These are phyloP conservation scores for Drosophila engyochracea DNA, from an alignment of 2,888 invertebrate species.

Conservation along the genomic window DNA sequence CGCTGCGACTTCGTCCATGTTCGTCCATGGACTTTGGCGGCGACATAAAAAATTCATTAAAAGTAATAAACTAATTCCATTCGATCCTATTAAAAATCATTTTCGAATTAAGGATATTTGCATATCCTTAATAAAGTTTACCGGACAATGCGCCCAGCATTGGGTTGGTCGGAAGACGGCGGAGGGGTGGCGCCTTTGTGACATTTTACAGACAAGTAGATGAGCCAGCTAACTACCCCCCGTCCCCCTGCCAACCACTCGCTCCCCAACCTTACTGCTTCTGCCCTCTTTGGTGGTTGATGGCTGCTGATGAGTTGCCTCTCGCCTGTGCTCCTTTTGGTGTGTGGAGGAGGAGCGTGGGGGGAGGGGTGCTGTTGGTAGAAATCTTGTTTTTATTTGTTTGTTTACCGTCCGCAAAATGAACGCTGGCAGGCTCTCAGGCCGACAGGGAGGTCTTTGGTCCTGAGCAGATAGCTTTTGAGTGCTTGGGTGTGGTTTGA, in stretches of 20 bases:
- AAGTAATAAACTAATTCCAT: slow-evolving; percentile 85
- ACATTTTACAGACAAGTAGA: slow-evolving; percentile 78
- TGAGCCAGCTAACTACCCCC: slow-evolving; percentile 56
- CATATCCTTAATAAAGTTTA: slow-evolving; percentile 84
- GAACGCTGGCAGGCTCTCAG: slow-evolving; percentile 57
- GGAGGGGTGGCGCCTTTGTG: slow-evolving; percentile 60
- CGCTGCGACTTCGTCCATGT: slow-evolving; percentile 9
- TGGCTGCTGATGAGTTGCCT: slow-evolving; percentile 68
- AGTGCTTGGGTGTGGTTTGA: slow-evolving; percentile 16
- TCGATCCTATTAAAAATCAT: slow-evolving; percentile 85
- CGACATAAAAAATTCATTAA: slow-evolving; percentile 85
- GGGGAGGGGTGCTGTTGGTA: slow-evolving; percentile 23
- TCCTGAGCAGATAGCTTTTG: slow-evolving; percentile 34
- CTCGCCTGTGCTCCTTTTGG: slow-evolving; percentile 1
- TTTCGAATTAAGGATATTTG: slow-evolving; percentile 85
- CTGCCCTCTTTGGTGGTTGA: slow-evolving; percentile 58
- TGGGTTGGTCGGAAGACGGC: background rate
- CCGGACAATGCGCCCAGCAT: slow-evolving; percentile 49
- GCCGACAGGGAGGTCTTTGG: slow-evolving; percentile 1
- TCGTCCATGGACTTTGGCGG: slow-evolving; percentile 44
- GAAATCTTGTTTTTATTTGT: slow-evolving; percentile 79
- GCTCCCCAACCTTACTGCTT: background rate
- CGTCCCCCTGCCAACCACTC: background rate
- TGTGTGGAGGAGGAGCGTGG: too few relatives aligned
- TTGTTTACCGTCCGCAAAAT: slow-evolving; percentile 80